These are phyloP conservation scores for Conistra vaccinii DNA, from an alignment of 2,888 invertebrate genomes.

Conservation along the genomic window DNA sequence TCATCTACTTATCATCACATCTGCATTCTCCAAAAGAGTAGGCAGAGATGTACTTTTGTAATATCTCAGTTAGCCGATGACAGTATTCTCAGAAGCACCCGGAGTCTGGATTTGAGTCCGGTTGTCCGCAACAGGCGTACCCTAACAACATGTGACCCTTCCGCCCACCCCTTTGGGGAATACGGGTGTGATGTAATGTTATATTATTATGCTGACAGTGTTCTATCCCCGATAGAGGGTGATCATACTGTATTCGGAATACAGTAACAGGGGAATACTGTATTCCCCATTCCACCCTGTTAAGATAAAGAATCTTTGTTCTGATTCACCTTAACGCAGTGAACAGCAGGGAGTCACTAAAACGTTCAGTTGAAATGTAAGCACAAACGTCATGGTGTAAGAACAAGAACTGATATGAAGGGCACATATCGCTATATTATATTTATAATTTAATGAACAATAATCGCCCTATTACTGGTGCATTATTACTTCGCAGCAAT, in stretches of 20 bases:
- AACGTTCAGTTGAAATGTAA: not conserved
- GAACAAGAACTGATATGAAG: not conserved
- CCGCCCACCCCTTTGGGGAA: not conserved
- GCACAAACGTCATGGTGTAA: not conserved
- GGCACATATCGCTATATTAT: slow-evolving; percentile 35
- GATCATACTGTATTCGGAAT: not conserved
- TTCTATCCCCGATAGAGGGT: not conserved
- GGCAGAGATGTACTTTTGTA: slow-evolving; percentile 1
- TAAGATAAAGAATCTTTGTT: not conserved
- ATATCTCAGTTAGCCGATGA: not conserved
- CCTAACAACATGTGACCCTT: not conserved
- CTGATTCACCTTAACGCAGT: too few species aligned
- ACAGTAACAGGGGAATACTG: too few species aligned
- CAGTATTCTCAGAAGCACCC: not conserved
- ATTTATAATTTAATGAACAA: slow-evolving; percentile 69
- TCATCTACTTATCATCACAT: not conserved
- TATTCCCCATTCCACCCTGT: not conserved
- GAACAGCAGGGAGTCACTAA: not conserved
- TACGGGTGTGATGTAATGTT: slow-evolving; percentile 10
- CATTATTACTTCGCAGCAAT: slow-evolving; percentile 77
- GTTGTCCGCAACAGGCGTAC: not conserved
- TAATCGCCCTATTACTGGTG: slow-evolving; percentile 79
- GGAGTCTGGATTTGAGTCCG: not conserved
- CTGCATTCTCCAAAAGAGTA: not conserved
- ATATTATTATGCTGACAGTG: not conserved